A percentile compares a stretch with the other conserved stretches of the same genome.
phyloP scores from a whole-genome alignment of 2,797 vertebrate genomes.

The Epinephelus awoara region DNA sequence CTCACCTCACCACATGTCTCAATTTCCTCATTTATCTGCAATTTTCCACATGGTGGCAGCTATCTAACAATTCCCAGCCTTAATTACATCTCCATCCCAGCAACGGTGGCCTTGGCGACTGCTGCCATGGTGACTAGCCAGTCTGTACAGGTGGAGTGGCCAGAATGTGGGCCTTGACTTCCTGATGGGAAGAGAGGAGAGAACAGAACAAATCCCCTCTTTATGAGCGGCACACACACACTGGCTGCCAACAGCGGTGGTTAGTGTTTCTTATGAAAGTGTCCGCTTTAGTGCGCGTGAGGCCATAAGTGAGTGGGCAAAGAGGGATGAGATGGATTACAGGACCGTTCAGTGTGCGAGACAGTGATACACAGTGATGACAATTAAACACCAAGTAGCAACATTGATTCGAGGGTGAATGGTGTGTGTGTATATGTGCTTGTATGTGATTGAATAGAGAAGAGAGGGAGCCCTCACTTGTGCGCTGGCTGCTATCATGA shows the following conservation, averaged over 20 bases:
- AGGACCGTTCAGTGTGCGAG: conserved; percentile 57
- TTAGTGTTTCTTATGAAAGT: conserved; percentile 74
- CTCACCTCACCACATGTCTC: conserved; percentile 51
- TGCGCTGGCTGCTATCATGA: conserved; percentile 59
- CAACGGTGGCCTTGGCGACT: conserved; percentile 83
- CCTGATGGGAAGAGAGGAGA: conserved; percentile 81
- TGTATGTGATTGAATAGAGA: conserved; percentile 52
- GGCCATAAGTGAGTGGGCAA: conserved; percentile 57
- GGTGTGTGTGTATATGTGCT: conserved; percentile 56
- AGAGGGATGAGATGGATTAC: conserved; percentile 73
- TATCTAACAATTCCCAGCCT: conserved; percentile 79
- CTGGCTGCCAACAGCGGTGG: conserved; percentile 63
- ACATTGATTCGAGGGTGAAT: conserved; percentile 53
- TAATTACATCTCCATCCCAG: conserved; percentile 82
- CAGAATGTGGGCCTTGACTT: conserved; percentile 80
- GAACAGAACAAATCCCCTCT: conserved; percentile 82
- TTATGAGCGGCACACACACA: conserved; percentile 73
- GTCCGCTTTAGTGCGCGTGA: conserved; percentile 56
- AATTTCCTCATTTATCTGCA: conserved; percentile 77
- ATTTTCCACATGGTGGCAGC: conserved; percentile 76
- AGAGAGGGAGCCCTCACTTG: conserved; percentile 47
- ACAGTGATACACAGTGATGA: conserved; percentile 56
- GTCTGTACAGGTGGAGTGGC: conserved; percentile 86
- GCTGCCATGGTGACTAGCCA: conserved; percentile 83
- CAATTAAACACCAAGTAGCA: conserved; percentile 59